Evolutionary conservation across 2,113 vertebrate species (phyloP), one percentile per base, ranked within the genome.

Genomic region (Syrrhaptes paradoxus): DNA sequence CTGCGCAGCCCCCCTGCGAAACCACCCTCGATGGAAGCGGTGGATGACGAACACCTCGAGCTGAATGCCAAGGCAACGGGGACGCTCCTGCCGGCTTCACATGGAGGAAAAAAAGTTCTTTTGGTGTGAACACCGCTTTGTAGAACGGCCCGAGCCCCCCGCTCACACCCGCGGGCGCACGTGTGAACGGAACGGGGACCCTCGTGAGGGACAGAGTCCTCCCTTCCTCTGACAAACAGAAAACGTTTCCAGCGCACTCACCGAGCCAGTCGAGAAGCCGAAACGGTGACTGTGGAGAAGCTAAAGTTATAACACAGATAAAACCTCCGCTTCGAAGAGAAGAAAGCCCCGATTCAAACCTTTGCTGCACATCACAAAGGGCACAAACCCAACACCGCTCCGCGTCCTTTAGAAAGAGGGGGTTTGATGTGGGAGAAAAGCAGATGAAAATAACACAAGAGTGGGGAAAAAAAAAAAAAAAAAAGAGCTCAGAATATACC

Each of bases 391-490:
- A 7, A 65, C 31, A 13, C 57, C 49, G 51, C 89, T 52, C 68
- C 21, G 89, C 46, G 26, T 36, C 58, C 61, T 38, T 82, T 26
- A 67, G 85, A 55, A 55, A 72, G 67, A 66, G 38, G 34, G 73
- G 51, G 94, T 72, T 89, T 94, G 92, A 87, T 85, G 93, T 72
- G 48, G 78, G 81, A 78, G 92, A 94, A 91, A 89, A 84, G 80
- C 54, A 24, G 95, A 93, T 86, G 76, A 88, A 96, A 95, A 92
- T 83, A 92, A 89, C 72, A 29, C n/a, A 1, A 58, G 59, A 41
- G 41, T 41, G 41, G 41, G 41, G 13, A 43, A 62, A 89, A 82
- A 51, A 68, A 36, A 36, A 36, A 36, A 36, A 36, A 75, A 57
- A 46, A 26, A 5, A n/a, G 36, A 38, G 67, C 80, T 76, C 49